Conservation (phyloP, 2,113 vertebrate species). For the Cathartes aura region DNA sequence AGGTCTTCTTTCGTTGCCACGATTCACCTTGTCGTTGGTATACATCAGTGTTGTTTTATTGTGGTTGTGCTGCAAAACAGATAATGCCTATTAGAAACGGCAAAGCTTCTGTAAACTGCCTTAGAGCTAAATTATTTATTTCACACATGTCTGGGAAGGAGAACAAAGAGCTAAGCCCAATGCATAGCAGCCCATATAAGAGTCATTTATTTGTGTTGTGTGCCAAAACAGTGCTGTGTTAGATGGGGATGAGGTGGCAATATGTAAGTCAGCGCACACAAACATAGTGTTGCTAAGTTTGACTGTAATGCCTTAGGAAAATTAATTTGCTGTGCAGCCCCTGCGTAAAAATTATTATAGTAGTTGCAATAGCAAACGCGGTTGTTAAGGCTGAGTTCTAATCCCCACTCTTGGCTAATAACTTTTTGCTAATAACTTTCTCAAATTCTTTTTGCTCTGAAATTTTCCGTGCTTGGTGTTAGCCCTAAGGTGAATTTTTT, state of each 20-base stretch:
- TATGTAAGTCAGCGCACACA: neutral
- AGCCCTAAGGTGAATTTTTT: constrained; percentile 30
- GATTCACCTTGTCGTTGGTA: fast-evolving
- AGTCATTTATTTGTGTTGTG: neutral
- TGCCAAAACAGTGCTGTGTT: neutral
- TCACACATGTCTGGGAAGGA: neutral
- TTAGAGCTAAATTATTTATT: neutral
- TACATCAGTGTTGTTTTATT: neutral
- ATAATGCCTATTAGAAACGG: neutral
- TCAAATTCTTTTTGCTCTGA: neutral
- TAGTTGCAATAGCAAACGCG: neutral
- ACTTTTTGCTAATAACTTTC: constrained; percentile 1
- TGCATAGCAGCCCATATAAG: neutral
- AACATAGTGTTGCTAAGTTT: neutral
- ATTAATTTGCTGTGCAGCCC: constrained; percentile 9
- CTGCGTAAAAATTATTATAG: constrained; percentile 1
- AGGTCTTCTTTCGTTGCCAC: neutral
- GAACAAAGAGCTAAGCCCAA: neutral
- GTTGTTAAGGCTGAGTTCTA: constrained; percentile 11
- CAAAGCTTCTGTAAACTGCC: neutral
- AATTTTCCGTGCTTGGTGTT: neutral
- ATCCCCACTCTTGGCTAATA: neutral
- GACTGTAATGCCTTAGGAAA: constrained; percentile 9
- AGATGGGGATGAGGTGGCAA: neutral
- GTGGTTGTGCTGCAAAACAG: neutral